Evolutionary conservation across 2,113 vertebrate genomes (phyloP).

Genomic region (Onychorhynchus coronatus): DNA sequence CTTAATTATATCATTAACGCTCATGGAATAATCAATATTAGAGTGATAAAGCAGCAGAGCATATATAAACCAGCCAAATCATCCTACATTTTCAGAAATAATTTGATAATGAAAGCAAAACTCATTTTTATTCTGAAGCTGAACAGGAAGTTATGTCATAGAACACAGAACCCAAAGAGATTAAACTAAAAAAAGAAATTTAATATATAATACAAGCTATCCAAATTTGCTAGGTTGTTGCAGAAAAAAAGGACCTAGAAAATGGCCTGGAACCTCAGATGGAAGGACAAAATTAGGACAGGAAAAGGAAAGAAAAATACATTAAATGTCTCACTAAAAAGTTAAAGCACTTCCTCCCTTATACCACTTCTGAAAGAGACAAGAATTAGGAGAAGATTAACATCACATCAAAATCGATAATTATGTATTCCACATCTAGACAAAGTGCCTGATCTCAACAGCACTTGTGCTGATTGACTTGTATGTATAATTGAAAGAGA

Average conservation of each 20-base stretch:
- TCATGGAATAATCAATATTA: background rate
- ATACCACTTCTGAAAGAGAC: background rate
- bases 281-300: background rate
- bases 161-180: background rate
- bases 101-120: background rate
- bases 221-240: background rate
- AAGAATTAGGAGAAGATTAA: background rate
- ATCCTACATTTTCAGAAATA: background rate
- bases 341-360: background rate
- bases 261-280: background rate
- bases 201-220: background rate
- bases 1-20: background rate
- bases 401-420: background rate
- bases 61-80: background rate
- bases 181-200: background rate
- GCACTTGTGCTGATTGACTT: constrained; percentile 19
- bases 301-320: background rate
- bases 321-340: background rate
- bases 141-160: background rate
- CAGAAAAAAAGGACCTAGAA: background rate
- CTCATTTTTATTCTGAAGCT: background rate
- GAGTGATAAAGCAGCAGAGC: background rate
- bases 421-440: background rate
- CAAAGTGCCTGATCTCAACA: background rate
- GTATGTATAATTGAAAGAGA: background rate